Evolutionary conservation across 1,140 invertebrate species (phyloP).

Genomic region (Drosophila sucinea): DNA sequence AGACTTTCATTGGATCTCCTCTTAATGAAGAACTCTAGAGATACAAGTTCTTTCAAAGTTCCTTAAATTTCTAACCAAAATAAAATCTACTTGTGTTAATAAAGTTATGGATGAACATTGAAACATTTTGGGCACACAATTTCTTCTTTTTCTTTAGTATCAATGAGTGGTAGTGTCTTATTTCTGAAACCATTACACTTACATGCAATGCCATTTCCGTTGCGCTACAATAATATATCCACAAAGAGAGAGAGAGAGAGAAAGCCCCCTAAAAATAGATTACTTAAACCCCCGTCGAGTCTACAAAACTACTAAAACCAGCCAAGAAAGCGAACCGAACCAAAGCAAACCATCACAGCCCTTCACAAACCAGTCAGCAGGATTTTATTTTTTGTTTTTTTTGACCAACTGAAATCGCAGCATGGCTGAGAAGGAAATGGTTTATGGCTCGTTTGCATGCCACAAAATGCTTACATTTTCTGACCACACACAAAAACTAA

Average conservation of each 20-base stretch:
- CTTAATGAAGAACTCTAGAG: too few relatives aligned
- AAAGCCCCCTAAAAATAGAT: conserved; percentile 33
- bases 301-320: conserved; percentile 6
- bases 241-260: conserved; percentile 6
- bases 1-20: too few relatives aligned
- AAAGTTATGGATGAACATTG: neutral
- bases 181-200: conserved; percentile 40
- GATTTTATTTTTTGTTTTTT: neutral
- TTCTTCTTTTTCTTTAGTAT: neutral
- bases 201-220: conserved; percentile 63
- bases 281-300: conserved; percentile 11
- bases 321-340: neutral
- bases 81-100: too few relatives aligned
- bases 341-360: conserved; percentile 10
- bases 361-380: conserved; percentile 10
- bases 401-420: conserved; percentile 19
- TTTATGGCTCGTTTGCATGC: conserved; percentile 80
- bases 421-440: conserved; percentile 64
- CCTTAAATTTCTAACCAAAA: too few relatives aligned
- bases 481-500: conserved; percentile 43
- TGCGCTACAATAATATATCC: conserved; percentile 47
- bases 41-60: too few relatives aligned
- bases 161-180: conserved; percentile 10
- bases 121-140: neutral
- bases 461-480: conserved; percentile 77